Percentiles rank a stretch among this genome's conserved stretches.
Conservation (phyloP, 1,140 invertebrate genomes). For the Diorhabda sublineata region DNA sequence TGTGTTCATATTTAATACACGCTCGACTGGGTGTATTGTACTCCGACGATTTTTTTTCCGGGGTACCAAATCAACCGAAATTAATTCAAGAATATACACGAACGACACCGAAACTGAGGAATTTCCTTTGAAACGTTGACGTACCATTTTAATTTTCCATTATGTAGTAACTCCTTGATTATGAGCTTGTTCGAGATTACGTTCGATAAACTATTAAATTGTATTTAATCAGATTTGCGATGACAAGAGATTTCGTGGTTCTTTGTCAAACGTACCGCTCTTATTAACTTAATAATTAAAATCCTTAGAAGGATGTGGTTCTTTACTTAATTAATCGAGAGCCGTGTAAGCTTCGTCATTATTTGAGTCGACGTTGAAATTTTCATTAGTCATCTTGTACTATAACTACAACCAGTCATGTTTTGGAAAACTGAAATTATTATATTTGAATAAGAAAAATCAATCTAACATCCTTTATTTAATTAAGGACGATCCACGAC, state of each 20-base stretch:
- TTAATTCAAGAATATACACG: too few species aligned
- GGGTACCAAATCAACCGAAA: too few species aligned
- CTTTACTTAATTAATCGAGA: slow-evolving; percentile 8
- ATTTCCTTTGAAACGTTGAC: too few species aligned
- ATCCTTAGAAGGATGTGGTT: slow-evolving; percentile 4
- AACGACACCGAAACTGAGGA: too few species aligned
- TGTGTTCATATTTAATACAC: slow-evolving; percentile 18
- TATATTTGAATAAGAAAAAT: too few species aligned
- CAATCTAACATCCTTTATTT: too few species aligned
- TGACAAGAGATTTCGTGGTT: slow-evolving; percentile 25
- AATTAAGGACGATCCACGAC: too few species aligned
- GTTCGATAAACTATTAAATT: slow-evolving; percentile 29
- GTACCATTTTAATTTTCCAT: neutral
- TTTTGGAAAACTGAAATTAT: too few species aligned
- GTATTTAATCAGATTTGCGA: slow-evolving; percentile 27
- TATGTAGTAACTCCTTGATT: slow-evolving; percentile 15
- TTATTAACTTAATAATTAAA: slow-evolving; percentile 30
- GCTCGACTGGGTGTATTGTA: slow-evolving; percentile 17
- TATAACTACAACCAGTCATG: too few species aligned
- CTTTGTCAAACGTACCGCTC: slow-evolving; percentile 19
- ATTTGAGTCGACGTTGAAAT: slow-evolving; percentile 5
- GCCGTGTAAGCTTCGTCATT: slow-evolving; percentile 15
- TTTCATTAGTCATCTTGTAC: slow-evolving; percentile 5
- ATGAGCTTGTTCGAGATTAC: slow-evolving; percentile 20
- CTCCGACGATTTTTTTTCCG: neutral